These are phyloP conservation scores for Xylota sylvarum DNA, from an alignment of 2,888 invertebrate species.

Conservation along the genomic window DNA sequence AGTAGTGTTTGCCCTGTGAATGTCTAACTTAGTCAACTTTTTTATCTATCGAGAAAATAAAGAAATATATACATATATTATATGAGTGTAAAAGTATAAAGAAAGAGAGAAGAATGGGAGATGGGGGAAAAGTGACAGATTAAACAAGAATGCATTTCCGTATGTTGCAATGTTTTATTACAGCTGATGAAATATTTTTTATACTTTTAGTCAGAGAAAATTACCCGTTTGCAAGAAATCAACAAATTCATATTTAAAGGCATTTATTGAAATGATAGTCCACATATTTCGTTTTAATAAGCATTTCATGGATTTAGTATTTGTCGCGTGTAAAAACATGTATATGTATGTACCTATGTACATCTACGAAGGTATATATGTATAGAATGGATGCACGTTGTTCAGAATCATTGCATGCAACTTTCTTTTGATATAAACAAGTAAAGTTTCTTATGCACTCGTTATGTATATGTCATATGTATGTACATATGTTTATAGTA, in stretches of 20 bases:
- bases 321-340: not conserved
- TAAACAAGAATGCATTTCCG: slow-evolving; percentile 65
- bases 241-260: slow-evolving; percentile 26
- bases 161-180: slow-evolving; percentile 35
- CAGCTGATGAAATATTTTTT: slow-evolving; percentile 28
- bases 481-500: not conserved
- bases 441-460: no score
- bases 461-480: not conserved
- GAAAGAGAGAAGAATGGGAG: slow-evolving; percentile 14
- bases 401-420: not conserved
- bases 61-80: not conserved
- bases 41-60: slow-evolving; percentile 28
- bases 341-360: no score
- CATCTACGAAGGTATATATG: not conserved
- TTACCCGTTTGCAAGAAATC: slow-evolving; percentile 22
- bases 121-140: slow-evolving; percentile 31
- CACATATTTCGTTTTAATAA: slow-evolving; percentile 5
- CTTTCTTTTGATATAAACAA: not conserved
- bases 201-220: slow-evolving; percentile 37
- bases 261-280: slow-evolving; percentile 16
- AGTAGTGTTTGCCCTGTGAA: not conserved
- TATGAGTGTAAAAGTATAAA: not conserved
- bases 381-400: not conserved
- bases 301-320: not conserved
- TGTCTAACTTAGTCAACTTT: not conserved